phyloP scores from a whole-genome alignment of 2,888 invertebrate genomes.

The Argyresthia albistria region DNA sequence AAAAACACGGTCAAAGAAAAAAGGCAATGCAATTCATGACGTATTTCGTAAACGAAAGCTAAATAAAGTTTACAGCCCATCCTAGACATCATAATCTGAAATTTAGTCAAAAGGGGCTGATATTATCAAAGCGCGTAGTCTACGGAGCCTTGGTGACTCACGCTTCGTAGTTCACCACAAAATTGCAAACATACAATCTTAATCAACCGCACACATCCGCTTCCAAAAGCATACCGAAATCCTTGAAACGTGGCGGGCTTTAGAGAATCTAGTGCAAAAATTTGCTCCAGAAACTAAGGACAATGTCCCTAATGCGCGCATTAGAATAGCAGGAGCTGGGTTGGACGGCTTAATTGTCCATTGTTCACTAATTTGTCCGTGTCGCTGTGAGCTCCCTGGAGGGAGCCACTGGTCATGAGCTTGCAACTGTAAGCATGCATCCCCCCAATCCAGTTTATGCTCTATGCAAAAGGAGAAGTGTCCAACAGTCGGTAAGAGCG shows the following conservation, averaged over 20 bases:
- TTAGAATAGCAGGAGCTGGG: conserved; percentile 5
- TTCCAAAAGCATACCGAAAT: background rate
- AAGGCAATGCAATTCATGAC: too few species aligned
- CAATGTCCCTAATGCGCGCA: conserved; percentile 1
- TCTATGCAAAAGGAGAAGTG: background rate
- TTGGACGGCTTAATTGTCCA: conserved; percentile 31
- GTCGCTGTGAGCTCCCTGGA: conserved; percentile 24
- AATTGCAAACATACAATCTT: too few species aligned
- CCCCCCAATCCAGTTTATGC: background rate
- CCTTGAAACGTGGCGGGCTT: background rate
- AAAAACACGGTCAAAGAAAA: too few species aligned
- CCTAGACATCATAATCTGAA: too few species aligned
- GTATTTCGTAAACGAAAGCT: too few species aligned
- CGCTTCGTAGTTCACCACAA: too few species aligned
- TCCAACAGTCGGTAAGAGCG: background rate
- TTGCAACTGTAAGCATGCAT: background rate
- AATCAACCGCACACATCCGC: too few species aligned
- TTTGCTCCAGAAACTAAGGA: background rate
- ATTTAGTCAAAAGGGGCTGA: too few species aligned
- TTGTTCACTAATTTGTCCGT: conserved; percentile 37
- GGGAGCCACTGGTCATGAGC: conserved; percentile 20
- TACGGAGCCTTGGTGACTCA: too few species aligned
- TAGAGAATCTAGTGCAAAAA: background rate
- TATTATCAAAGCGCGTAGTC: too few species aligned
- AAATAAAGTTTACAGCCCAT: too few species aligned